phyloP scores from a whole-genome alignment of 2,113 vertebrate genomes.

The Poeciliopsis prolifica region DNA sequence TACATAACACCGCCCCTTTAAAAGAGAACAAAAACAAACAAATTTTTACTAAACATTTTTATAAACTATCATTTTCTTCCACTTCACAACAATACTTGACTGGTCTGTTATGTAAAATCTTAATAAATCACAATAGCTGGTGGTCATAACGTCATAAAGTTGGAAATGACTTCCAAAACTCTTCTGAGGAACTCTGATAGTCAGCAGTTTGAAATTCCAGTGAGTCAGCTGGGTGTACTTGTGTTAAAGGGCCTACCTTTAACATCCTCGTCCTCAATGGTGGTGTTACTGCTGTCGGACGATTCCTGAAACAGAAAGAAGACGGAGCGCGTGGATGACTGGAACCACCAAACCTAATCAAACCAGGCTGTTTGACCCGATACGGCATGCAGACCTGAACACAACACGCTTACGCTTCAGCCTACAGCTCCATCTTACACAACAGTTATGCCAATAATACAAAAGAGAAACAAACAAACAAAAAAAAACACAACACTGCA shows the following conservation, averaged over 20 bases:
- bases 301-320: slow-evolving; percentile 84
- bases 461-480: neutral
- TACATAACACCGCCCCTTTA: no score
- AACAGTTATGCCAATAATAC: slow-evolving; percentile 1
- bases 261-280: slow-evolving; percentile 95
- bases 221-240: neutral
- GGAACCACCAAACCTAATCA: neutral
- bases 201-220: neutral
- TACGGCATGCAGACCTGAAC: slow-evolving; percentile 22
- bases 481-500: slow-evolving; percentile 1
- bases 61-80: no score
- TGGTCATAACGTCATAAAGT: no score
- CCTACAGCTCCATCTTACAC: slow-evolving; percentile 1
- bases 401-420: slow-evolving; percentile 6
- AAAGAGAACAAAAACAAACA: no score
- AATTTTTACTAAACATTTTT: no score
- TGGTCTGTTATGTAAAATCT: no score
- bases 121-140: no score
- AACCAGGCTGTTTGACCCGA: neutral
- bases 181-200: neutral
- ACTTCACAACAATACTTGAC: no score
- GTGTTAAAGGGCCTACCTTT: slow-evolving; percentile 83
- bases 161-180: no score
- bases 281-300: slow-evolving; percentile 95
- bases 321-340: slow-evolving; percentile 3